Percentiles rank a stretch among this genome's conserved stretches.
Conservation (phyloP, 2,797 vertebrate genomes). For the Cossypha caffra region DNA sequence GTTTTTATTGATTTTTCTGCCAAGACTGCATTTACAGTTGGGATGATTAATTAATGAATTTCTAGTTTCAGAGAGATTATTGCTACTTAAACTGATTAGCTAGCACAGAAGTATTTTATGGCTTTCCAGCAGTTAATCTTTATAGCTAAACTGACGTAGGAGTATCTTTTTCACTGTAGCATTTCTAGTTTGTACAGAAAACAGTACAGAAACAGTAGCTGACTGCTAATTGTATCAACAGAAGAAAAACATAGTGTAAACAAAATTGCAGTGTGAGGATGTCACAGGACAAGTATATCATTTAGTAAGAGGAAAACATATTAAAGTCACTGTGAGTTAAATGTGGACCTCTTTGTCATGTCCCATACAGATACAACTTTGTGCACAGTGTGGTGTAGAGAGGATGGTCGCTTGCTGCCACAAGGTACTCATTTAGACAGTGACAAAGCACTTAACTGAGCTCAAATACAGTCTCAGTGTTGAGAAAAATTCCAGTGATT, state of each 20-base stretch:
- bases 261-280: not conserved
- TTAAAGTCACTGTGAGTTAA: not conserved
- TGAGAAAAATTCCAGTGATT: not conserved
- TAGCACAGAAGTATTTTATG: slow-evolving; percentile 12
- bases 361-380: not conserved
- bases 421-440: not conserved
- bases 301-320: not conserved
- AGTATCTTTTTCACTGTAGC: not conserved
- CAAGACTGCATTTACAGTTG: not conserved
- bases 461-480: not conserved
- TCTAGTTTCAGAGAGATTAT: slow-evolving; percentile 35
- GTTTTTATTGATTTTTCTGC: slow-evolving; percentile 44
- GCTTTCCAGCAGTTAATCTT: slow-evolving; percentile 32
- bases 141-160: not conserved
- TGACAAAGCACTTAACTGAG: not conserved
- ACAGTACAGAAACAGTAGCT: not conserved
- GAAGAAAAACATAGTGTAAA: not conserved
- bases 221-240: not conserved
- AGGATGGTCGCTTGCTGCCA: not conserved
- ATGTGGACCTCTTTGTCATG: not conserved
- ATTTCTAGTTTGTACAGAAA: not conserved
- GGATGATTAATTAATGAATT: slow-evolving; percentile 48
- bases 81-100: slow-evolving; percentile 35
- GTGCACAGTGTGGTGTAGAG: not conserved
- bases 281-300: fast-evolving